Conservation (phyloP, 1,140 invertebrate genomes). For the Platyscapa corneri region DNA sequence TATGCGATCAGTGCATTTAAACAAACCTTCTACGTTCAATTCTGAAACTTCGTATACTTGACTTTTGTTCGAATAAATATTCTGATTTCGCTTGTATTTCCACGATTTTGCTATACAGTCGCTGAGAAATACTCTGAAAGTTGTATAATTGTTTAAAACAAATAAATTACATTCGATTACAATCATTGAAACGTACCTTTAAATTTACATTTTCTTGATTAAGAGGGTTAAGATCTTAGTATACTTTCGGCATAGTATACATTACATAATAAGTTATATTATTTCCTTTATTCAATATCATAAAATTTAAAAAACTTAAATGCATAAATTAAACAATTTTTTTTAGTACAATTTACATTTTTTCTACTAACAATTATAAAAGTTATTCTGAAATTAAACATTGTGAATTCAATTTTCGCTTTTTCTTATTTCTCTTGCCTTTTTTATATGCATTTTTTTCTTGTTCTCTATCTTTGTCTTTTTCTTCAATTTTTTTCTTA, state of each 20-base stretch:
- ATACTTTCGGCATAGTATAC: too few species aligned
- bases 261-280: too few species aligned
- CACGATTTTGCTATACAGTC: too few species aligned
- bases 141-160: too few species aligned
- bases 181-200: too few species aligned
- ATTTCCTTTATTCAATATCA: too few species aligned
- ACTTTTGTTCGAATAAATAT: background rate
- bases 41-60: background rate
- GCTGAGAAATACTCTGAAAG: too few species aligned
- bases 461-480: background rate
- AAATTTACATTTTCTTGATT: too few species aligned
- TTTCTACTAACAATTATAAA: background rate
- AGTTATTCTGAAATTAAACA: background rate
- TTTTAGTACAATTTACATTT: background rate
- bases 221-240: too few species aligned
- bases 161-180: too few species aligned
- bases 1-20: background rate
- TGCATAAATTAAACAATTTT: too few species aligned
- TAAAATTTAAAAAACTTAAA: too few species aligned
- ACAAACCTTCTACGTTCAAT: background rate
- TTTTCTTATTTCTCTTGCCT: background rate
- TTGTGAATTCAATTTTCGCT: background rate
- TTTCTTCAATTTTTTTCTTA: constrained; percentile 33
- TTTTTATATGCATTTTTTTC: background rate
- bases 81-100: background rate